phyloP scores from a whole-genome alignment of 2,888 invertebrate species.

The Disparrhopalites patrizii region DNA sequence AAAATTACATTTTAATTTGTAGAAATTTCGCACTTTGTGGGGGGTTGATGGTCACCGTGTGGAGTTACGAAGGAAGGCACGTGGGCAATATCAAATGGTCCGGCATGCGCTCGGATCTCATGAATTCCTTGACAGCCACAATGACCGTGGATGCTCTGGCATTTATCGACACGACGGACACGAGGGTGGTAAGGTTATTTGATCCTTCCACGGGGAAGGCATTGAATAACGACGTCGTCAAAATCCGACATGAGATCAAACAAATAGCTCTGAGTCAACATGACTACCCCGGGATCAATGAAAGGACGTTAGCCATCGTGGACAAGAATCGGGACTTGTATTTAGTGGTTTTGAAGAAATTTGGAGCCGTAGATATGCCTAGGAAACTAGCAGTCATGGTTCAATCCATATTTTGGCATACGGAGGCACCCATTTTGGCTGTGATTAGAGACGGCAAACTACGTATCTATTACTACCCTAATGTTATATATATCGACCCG shows the following conservation, averaged over 20 bases:
- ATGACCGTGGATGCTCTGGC: conserved; percentile 83
- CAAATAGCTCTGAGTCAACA: conserved; percentile 79
- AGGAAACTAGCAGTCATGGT: conserved; percentile 64
- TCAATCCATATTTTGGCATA: conserved; percentile 66
- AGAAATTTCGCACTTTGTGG: conserved; percentile 89
- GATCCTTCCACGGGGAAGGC: conserved; percentile 74
- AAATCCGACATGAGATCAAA: conserved; percentile 70
- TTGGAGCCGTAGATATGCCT: conserved; percentile 57
- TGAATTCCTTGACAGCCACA: conserved; percentile 71
- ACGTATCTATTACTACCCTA: conserved; percentile 77
- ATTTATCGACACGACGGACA: conserved; percentile 77
- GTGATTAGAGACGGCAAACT: conserved; percentile 74
- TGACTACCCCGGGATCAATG: conserved; percentile 72
- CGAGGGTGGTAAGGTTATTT: conserved; percentile 65
- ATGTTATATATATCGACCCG: conserved; percentile 66
- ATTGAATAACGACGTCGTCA: conserved; percentile 65
- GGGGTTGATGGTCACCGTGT: conserved; percentile 74
- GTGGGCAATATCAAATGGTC: conserved; percentile 80
- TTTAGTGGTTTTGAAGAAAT: conserved; percentile 63
- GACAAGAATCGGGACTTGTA: conserved; percentile 86
- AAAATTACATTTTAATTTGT: no score
- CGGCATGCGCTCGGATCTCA: conserved; percentile 74
- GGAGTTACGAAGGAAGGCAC: conserved; percentile 88
- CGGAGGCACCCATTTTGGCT: conserved; percentile 71
- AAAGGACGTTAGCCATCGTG: conserved; percentile 78